Evolutionary conservation across 2,113 vertebrate genomes (phyloP).

Genomic region (Nerophis lumbriciformis): DNA sequence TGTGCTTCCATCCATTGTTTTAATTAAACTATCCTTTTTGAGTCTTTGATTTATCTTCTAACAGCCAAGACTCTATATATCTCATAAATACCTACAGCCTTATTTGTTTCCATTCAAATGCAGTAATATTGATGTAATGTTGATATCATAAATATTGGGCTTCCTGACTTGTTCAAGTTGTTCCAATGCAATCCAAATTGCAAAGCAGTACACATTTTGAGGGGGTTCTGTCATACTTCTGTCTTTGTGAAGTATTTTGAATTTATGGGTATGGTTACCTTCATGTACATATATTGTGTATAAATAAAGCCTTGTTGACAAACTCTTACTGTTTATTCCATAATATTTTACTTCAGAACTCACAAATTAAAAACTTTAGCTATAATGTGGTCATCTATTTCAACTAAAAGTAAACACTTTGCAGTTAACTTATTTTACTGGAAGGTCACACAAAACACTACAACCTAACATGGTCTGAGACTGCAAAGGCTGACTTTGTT

Average conservation of each 20-base stretch:
- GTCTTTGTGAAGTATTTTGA: conserved; percentile 21
- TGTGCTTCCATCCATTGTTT: conserved; percentile 36
- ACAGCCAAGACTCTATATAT: neutral
- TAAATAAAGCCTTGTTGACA: conserved; percentile 49
- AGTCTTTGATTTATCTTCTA: neutral
- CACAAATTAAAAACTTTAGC: too few species aligned
- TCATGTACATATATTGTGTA: conserved; percentile 45
- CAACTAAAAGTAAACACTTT: too few species aligned
- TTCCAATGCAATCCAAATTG: neutral
- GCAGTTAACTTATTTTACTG: too few species aligned
- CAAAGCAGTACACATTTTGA: conserved; percentile 32
- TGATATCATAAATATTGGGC: neutral
- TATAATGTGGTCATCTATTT: neutral
- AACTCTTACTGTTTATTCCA: neutral
- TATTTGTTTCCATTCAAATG: neutral
- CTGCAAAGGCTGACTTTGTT: too few species aligned
- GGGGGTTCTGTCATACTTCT: conserved; percentile 13
- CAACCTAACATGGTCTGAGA: too few species aligned
- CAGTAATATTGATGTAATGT: neutral
- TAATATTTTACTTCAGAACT: neutral
- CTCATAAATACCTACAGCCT: conserved; percentile 8
- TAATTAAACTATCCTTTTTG: too few species aligned
- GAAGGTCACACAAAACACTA: too few species aligned
- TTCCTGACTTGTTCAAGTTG: conserved; percentile 11
- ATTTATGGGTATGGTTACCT: conserved; percentile 25